Evolutionary conservation across 2,888 invertebrate genomes (phyloP).

Genomic region (Argyra leucocephala): DNA sequence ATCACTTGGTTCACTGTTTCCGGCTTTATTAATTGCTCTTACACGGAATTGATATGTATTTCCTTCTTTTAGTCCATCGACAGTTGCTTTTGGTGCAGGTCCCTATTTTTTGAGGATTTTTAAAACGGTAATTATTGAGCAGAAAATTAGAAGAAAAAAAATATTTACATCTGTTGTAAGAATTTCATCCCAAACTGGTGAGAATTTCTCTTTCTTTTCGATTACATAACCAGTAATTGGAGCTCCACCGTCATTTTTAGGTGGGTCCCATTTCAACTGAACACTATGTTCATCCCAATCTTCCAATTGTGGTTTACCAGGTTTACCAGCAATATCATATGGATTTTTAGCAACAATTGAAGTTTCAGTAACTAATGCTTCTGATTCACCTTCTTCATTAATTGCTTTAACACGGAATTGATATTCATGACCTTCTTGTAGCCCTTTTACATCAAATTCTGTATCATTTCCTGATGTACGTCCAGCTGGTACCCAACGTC

Average conservation of each 20-base stretch:
- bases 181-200: conserved; percentile 80
- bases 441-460: conserved; percentile 77
- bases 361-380: conserved; percentile 85
- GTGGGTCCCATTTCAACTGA: conserved; percentile 87
- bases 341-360: conserved; percentile 92
- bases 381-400: conserved; percentile 90
- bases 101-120: conserved; percentile 44
- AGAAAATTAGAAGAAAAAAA: background rate
- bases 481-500: conserved; percentile 89
- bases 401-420: conserved; percentile 89
- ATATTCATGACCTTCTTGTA: conserved; percentile 86
- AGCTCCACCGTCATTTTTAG: conserved; percentile 91
- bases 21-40: conserved; percentile 88
- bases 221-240: conserved; percentile 95
- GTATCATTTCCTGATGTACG: conserved; percentile 69
- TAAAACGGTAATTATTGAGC: background rate
- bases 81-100: conserved; percentile 69
- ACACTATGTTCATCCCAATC: conserved; percentile 87
- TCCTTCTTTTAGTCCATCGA: conserved; percentile 78
- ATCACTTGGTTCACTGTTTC: conserved; percentile 83
- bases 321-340: conserved; percentile 78
- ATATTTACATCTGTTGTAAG: conserved; percentile 55
- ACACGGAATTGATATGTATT: conserved; percentile 94
- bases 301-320: conserved; percentile 73
- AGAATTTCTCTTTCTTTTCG: conserved; percentile 80